Evolutionary conservation across 2,113 vertebrate species (phyloP).

Genomic region (Tinamus guttatus): DNA sequence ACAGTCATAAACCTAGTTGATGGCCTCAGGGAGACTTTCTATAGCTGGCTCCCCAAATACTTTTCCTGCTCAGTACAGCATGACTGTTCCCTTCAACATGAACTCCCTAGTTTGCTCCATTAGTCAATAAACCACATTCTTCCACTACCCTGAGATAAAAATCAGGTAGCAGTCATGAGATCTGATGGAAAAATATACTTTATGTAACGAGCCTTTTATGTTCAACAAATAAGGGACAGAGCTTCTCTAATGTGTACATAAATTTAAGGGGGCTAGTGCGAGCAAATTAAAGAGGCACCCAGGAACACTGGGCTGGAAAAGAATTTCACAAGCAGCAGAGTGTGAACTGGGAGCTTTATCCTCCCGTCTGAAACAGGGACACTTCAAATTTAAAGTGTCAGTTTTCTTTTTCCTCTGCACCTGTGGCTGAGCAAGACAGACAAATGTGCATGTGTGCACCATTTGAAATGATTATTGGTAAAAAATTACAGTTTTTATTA

Average conservation of each 20-base stretch:
- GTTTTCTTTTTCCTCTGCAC: neutral
- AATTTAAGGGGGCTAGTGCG: neutral
- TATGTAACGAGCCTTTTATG: constrained; percentile 33
- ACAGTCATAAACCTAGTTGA: constrained; percentile 17
- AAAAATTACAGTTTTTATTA: neutral
- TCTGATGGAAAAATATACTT: constrained; percentile 37
- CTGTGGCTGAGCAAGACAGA: neutral
- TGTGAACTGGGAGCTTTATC: neutral
- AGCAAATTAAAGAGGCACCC: constrained; percentile 9
- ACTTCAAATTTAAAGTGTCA: neutral
- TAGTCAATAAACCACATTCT: constrained; percentile 59
- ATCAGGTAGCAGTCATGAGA: constrained; percentile 21
- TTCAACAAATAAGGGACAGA: constrained; percentile 19
- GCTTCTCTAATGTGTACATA: neutral
- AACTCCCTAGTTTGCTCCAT: constrained; percentile 64
- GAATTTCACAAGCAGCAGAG: neutral
- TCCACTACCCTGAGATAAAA: constrained; percentile 43
- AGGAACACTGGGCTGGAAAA: neutral
- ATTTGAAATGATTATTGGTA: neutral
- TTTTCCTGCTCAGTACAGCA: constrained; percentile 35
- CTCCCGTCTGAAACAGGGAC: neutral
- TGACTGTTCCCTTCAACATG: constrained; percentile 46
- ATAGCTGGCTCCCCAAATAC: neutral
- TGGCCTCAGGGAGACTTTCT: constrained; percentile 27
- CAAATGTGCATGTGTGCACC: neutral